Conservation (phyloP, 2,888 invertebrate species). For the Neoascia interrupta region DNA sequence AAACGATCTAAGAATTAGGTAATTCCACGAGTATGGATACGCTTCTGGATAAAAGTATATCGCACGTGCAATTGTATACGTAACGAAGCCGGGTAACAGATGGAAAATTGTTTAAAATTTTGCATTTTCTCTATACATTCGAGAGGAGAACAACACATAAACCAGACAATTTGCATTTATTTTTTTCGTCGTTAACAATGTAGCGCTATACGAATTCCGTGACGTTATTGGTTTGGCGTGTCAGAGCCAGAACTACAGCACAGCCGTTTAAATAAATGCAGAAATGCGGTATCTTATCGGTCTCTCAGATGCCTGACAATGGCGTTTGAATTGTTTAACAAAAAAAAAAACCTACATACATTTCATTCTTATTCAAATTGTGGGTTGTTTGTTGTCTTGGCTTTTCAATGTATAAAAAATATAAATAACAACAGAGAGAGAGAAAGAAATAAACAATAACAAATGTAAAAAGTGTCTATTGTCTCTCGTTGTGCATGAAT, state of each 20-base stretch:
- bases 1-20: constrained; percentile 36
- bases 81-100: constrained; percentile 3
- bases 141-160: neutral
- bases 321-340: constrained; percentile 40
- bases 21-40: neutral
- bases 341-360: no score
- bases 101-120: constrained; percentile 30
- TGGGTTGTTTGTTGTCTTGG: constrained; percentile 17
- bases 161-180: constrained; percentile 1
- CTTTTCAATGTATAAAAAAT: constrained; percentile 26
- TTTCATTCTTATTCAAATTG: constrained; percentile 59
- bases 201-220: neutral
- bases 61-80: constrained; percentile 44
- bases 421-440: constrained; percentile 16
- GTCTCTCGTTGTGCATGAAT: constrained; percentile 41
- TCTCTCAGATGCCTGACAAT: constrained; percentile 36
- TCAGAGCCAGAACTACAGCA: no score
- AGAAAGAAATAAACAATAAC: constrained; percentile 18
- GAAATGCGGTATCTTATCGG: constrained; percentile 58
- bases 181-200: constrained; percentile 12
- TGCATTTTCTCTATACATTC: constrained; percentile 9
- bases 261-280: constrained; percentile 37
- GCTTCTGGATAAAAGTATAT: constrained; percentile 29
- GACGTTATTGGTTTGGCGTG: no score
- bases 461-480: constrained; percentile 41